These are phyloP conservation scores for Drosophila quadrilineata DNA, from an alignment of 1,140 invertebrate genomes.

Conservation along the genomic window DNA sequence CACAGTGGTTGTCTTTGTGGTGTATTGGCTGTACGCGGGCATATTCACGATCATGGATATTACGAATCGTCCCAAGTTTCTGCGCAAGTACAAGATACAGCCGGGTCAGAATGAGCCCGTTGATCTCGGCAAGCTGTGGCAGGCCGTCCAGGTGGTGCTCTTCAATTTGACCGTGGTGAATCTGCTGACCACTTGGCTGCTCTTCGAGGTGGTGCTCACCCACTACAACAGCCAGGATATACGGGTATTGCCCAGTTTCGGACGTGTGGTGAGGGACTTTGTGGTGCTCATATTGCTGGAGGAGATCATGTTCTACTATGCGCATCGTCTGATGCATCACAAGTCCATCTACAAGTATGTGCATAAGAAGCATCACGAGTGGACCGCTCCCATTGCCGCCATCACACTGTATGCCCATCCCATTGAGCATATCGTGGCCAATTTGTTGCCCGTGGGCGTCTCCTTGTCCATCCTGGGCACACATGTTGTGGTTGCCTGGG, in stretches of 20 bases:
- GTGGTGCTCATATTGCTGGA: conserved; percentile 88
- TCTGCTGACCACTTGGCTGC: conserved; percentile 83
- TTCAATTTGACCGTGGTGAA: conserved; percentile 90
- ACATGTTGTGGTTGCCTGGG: conserved; percentile 89
- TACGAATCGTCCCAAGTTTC: conserved; percentile 85
- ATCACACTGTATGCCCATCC: conserved; percentile 93
- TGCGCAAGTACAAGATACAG: conserved; percentile 91
- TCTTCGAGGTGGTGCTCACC: conserved; percentile 84
- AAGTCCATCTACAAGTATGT: conserved; percentile 89
- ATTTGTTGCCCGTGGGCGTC: conserved; percentile 89
- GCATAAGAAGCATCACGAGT: conserved; percentile 93
- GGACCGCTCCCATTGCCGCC: conserved; percentile 90
- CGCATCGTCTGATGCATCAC: conserved; percentile 90
- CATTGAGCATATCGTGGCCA: conserved; percentile 91
- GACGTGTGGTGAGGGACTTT: conserved; percentile 88
- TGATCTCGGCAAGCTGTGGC: conserved; percentile 79
- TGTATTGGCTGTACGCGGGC: conserved; percentile 89
- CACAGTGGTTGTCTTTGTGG: conserved; percentile 82
- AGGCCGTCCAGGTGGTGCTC: conserved; percentile 86
- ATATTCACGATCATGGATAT: conserved; percentile 88
- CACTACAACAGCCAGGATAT: conserved; percentile 73
- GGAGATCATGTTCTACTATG: conserved; percentile 93
- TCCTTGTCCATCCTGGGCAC: conserved; percentile 89
- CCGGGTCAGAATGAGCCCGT: conserved; percentile 90
- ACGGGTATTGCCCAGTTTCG: conserved; percentile 88